phyloP scores from a whole-genome alignment of 2,113 vertebrate genomes.

The Pandion haliaetus region DNA sequence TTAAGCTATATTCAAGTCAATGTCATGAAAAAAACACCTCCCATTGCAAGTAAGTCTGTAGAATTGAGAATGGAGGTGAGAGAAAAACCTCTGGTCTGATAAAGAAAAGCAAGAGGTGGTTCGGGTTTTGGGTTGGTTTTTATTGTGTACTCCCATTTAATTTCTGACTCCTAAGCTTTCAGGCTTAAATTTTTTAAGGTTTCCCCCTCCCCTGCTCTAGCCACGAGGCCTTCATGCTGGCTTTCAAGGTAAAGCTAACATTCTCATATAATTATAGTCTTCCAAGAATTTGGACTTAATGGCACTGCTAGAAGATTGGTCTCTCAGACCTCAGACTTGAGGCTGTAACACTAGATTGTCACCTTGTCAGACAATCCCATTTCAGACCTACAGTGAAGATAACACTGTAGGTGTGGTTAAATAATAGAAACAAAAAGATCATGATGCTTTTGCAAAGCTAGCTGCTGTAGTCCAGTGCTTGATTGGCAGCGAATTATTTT shows the following conservation, averaged over 20 bases:
- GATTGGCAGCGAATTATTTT: not conserved
- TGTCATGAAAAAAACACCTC: not conserved
- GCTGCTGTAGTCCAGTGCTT: not conserved
- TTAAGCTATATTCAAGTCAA: not conserved
- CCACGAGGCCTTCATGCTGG: not conserved
- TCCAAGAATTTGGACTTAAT: not conserved
- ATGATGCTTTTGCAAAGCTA: not conserved
- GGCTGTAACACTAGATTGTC: not conserved
- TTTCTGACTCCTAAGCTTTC: not conserved
- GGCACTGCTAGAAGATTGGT: not conserved
- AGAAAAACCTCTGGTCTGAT: not conserved
- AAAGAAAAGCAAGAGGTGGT: not conserved
- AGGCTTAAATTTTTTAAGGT: not conserved
- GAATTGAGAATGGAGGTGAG: not conserved
- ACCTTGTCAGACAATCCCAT: not conserved
- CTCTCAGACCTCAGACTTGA: not conserved
- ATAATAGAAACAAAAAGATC: not conserved
- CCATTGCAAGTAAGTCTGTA: not conserved
- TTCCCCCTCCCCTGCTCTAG: not conserved
- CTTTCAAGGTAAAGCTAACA: not conserved
- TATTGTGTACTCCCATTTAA: not conserved
- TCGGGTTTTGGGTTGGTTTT: no score
- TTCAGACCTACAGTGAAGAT: not conserved
- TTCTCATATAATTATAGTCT: not conserved
- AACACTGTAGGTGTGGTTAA: not conserved